Base-by-base conservation (phyloP, 2,113 vertebrate species). In the Henicopernis longicauda region DNA sequence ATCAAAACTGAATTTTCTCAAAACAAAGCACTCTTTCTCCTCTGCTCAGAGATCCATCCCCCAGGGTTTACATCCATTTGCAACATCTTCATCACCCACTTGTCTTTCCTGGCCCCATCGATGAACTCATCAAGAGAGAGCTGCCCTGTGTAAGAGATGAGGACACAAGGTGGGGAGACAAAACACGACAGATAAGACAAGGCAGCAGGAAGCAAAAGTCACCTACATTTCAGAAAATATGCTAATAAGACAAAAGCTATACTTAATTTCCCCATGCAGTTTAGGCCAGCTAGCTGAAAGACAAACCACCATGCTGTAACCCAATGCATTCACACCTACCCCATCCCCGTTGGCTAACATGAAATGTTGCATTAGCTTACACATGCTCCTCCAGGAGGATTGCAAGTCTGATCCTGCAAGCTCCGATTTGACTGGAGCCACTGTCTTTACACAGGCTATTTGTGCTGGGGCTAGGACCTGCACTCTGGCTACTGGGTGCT, bases 71-170 rank as follows among this genome's bases (percentile, higher is more conserved):
- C 96, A 4, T 99, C 99, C 98, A 99, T 98, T 93, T 99, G 99
- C 76, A 99, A 91, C 99, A 99, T 99, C 98, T 99, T 99, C 99
- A 99, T 99, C 97, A 99, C 99, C 99, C 99, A 99, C 96, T 99
- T 98, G 98, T 99, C 99, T 26, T 98, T 98, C 62, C 98, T 98
- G 66, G 99, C 99, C 7, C 99, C 99, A 10, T 99, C 99, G 3
- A 99, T 96, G 95, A 99, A 99, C 96, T 99, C 99, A 1, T 99
- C 98, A 93, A 99, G 97, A 11, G 99, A 99, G 36, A 99, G 89
- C 97, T 99, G 99, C 67, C 99, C 99, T 99, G 89, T 86, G 84
- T 49, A 32, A 1, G 88, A 44, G 94, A 57, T 10, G 27, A 26
- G 81, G 38, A 32, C 36, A 23, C 27, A 7, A 45, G 44, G 26